Evolutionary conservation across 1,140 invertebrate species (phyloP), one percentile per base, ranked within the genome.

Genomic region (Ruditapes philippinarum): DNA sequence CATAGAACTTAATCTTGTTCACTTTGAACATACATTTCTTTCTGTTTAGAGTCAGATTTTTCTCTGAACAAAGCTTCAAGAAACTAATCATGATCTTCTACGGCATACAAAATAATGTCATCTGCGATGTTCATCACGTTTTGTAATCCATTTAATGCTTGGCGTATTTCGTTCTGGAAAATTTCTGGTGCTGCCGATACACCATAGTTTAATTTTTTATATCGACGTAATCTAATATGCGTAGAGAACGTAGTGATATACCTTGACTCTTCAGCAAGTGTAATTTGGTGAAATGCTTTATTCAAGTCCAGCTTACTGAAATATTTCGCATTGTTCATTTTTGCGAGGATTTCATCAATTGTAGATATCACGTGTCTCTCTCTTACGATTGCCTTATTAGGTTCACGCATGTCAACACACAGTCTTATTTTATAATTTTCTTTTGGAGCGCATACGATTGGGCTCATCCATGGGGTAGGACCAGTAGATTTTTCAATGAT

Each of bases 391-490:
- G n/a, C n/a, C n/a, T n/a, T n/a, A n/a, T n/a, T n/a, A n/a, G n/a
- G n/a, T 57, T 79, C 40, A 40, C 91, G 54, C 90, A 93, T 92
- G 51, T 94, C 92, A 25, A 93, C 81, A 76, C 92, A 94, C 85
- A 87, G 62, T 25, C 92, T 38, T 14, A 93, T 91, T 51, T 93
- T 54, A 68, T 68, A 60, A 25, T 88, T 87, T 25, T 91, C 88
- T 78, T 93, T 93, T 45, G 80, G 86, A 0, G 79, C 65, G 31
- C 88, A 81, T 40, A 93, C 91, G 45, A 93, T 90, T n/a, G 92
- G 90, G 17, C 92, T 93, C 22, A 94, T 83, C 93, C 92, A 94
- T 9, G 92, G 90, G 19, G 93, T 94, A 49, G 93, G 90, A 17
- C 68, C 88, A 38, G 68, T 88, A 25, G 84, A 81, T 49, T 85